A percentile compares a stretch with the other conserved stretches of the same genome.
These are phyloP conservation scores for Rhinoderma darwinii DNA, from an alignment of 2,113 vertebrate genomes.

Conservation along the genomic window DNA sequence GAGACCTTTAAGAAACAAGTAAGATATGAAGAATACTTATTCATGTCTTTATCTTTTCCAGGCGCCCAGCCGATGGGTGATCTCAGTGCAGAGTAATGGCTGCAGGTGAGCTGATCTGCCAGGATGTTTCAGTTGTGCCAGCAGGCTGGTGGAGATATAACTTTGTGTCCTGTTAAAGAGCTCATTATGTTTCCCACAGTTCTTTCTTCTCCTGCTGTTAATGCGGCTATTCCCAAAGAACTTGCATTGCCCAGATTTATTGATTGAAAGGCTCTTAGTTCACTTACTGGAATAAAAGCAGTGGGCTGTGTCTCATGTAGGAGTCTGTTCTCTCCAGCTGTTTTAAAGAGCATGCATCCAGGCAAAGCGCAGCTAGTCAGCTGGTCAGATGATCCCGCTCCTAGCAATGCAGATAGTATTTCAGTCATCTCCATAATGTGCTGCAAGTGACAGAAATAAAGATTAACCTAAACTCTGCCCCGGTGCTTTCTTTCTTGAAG, in stretches of 20 bases:
- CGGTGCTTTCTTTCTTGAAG: constrained; percentile 17
- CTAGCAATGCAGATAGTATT: constrained; percentile 52
- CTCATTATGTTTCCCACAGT: not conserved
- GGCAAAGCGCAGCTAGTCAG: constrained; percentile 40
- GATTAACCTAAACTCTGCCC: constrained; percentile 10
- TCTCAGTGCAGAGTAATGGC: not conserved
- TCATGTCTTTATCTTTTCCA: constrained; percentile 17
- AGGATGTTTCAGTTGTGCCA: not conserved
- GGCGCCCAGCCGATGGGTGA: not conserved
- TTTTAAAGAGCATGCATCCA: constrained; percentile 56
- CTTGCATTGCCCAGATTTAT: constrained; percentile 38
- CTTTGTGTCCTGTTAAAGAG: constrained; percentile 31
- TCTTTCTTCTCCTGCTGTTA: constrained; percentile 44
- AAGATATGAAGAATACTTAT: constrained; percentile 25
- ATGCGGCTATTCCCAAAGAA: constrained; percentile 32
- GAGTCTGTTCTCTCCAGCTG: constrained; percentile 48
- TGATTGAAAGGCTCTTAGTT: constrained; percentile 52
- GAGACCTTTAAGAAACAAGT: not conserved
- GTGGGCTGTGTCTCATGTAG: constrained; percentile 34
- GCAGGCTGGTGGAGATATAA: constrained; percentile 47
- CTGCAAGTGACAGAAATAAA: constrained; percentile 58
- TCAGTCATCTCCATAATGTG: constrained; percentile 50
- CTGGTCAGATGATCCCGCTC: constrained; percentile 50
- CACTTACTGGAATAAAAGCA: constrained; percentile 56
- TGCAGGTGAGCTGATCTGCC: constrained; percentile 48